phyloP scores from a whole-genome alignment of 1,140 invertebrate species.

The Aradophagus sp. region DNA sequence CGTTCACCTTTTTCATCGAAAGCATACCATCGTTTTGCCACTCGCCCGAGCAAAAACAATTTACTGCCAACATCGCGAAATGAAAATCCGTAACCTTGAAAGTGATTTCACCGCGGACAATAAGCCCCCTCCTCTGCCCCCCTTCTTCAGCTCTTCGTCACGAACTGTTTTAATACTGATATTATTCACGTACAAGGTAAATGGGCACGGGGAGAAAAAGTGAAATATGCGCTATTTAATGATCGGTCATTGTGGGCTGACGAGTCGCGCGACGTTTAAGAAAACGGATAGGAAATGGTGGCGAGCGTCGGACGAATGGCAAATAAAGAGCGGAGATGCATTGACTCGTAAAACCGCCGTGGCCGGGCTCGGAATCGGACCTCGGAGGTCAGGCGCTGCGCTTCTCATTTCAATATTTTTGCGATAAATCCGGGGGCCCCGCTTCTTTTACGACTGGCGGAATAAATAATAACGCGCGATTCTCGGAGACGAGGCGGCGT shows the following conservation, averaged over 20 bases:
- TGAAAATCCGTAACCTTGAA: too few species aligned
- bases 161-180: slow-evolving; percentile 20
- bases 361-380: slow-evolving; percentile 38
- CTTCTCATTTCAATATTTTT: slow-evolving; percentile 54
- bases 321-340: slow-evolving; percentile 34
- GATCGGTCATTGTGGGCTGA: slow-evolving; percentile 18
- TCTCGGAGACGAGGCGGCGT: slow-evolving; percentile 34
- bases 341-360: slow-evolving; percentile 42
- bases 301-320: slow-evolving; percentile 11
- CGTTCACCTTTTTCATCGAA: too few species aligned
- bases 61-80: too few species aligned
- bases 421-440: slow-evolving; percentile 56
- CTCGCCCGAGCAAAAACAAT: too few species aligned
- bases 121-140: too few species aligned
- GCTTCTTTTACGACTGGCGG: slow-evolving; percentile 52
- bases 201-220: slow-evolving; percentile 28
- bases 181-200: slow-evolving; percentile 29
- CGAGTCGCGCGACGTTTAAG: slow-evolving; percentile 12
- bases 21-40: too few species aligned
- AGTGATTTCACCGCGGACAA: too few species aligned
- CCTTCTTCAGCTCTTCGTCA: too few species aligned
- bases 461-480: slow-evolving; percentile 57
- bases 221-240: slow-evolving; percentile 39
- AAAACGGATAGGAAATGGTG: slow-evolving; percentile 29
- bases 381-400: slow-evolving; percentile 42